Base-by-base conservation (phyloP, 2,797 vertebrate species). In the Tinamus major region DNA sequence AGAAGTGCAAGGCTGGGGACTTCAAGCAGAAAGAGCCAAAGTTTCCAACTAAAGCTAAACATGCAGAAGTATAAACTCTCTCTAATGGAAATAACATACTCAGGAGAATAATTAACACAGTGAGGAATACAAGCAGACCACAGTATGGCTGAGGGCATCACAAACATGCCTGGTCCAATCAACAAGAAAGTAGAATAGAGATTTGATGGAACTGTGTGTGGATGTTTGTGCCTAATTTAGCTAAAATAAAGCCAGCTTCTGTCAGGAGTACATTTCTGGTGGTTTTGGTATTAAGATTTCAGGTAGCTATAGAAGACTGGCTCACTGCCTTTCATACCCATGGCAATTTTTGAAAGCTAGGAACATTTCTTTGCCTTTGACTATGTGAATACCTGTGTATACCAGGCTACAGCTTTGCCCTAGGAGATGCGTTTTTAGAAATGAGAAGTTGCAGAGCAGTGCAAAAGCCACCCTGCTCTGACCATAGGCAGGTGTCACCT, bases 21-120 rank as follows among this genome's bases (percentile, higher is more conserved):
- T 95, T 87, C 39, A 90, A 94, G 68, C 6, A 95, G 59, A 93
- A 94, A 79, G 51, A 93, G 33, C 41, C 89, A 71, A 76, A 5
- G 9, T 79, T 94, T 83, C 87, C 88, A 44, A 70, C 44, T 72
- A 87, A 94, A 95, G 68, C 39, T 89, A 93, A 93, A 64, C 51
- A 92, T 89, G 37, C 31, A 37, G 44, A 93, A 94, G 20, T 55
- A 71, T 64, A 90, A 93, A 87, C 71, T 58, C 42, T 69, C 67
- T 77, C 7, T 0, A 85, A 85, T 62, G 53, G 79, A 89, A 92
- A 78, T 46, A 87, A 62, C 15, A 49, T 55, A 68, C 44, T 59
- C 82, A 46, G 72, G 39, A 90, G 61, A 75, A 90, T 90, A 78
- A 90, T 49, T 4, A 82, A 85, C 37, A 82, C 20, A 82, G 48